Evolutionary conservation across 2,797 vertebrate species (phyloP).

Genomic region (Menidia menidia): DNA sequence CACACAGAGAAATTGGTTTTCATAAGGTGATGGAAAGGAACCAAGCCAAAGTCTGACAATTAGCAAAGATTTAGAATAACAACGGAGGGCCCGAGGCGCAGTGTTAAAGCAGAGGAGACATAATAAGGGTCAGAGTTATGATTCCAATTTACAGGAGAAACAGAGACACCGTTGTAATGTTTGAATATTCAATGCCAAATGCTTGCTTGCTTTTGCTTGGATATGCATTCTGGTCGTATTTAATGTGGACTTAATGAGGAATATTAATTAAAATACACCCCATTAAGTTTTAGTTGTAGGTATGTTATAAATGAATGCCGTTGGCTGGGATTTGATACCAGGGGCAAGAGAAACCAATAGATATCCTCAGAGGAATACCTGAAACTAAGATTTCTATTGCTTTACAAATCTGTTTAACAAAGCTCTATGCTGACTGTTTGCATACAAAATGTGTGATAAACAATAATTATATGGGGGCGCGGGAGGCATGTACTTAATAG

Average conservation of each 20-base stretch:
- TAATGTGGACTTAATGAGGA: slow-evolving; percentile 54
- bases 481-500: no score
- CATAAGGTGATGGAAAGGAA: slow-evolving; percentile 77
- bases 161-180: slow-evolving; percentile 69
- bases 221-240: slow-evolving; percentile 36
- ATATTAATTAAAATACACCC: slow-evolving; percentile 56
- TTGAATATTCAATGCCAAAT: slow-evolving; percentile 46
- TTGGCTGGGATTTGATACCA: slow-evolving; percentile 42
- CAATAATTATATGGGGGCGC: neutral
- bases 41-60: slow-evolving; percentile 75
- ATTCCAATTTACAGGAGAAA: slow-evolving; percentile 71
- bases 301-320: slow-evolving; percentile 30
- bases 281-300: slow-evolving; percentile 29
- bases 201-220: slow-evolving; percentile 35
- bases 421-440: neutral
- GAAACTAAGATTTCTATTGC: slow-evolving; percentile 14
- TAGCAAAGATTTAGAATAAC: slow-evolving; percentile 81
- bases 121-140: slow-evolving; percentile 74
- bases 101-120: slow-evolving; percentile 72
- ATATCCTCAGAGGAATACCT: slow-evolving; percentile 18
- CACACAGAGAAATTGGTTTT: slow-evolving; percentile 61
- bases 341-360: slow-evolving; percentile 29
- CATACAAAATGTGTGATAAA: slow-evolving; percentile 5
- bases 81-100: slow-evolving; percentile 67
- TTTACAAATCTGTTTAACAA: slow-evolving; percentile 15